Base-by-base conservation (phyloP, 2,113 vertebrate species). In the Notothenia coriiceps region DNA sequence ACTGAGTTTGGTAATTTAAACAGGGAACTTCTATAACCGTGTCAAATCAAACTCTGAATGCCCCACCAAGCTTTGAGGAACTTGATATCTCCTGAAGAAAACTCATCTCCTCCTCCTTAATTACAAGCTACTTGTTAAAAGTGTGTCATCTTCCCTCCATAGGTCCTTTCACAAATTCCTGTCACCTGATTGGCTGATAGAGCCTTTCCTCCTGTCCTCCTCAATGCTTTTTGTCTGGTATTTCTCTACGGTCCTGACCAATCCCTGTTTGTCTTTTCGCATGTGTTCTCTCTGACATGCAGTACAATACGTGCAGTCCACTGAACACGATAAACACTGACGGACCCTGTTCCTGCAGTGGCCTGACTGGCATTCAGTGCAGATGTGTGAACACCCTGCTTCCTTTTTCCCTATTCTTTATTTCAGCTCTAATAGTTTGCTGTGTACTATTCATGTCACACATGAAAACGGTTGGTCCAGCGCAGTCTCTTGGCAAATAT, bases 81-180 rank as follows among this genome's bases (percentile, higher is more conserved):
- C 14, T 25, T 2, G 2, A 25, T 25, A 25, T 25, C 25, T 57
- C 43, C 52, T 17, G 57, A 5, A 7, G 14, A 18, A 55, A 29
- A 61, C 55, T 12, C 25, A 4, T 29, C 56, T 17, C 4, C 14
- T 11, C 5, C 43, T 63, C 10, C 69, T 25, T 25, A 17, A 43
- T 43, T 59, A 44, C 15, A 46, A 66, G 14, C 12, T 40, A 18
- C 54, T 61, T 52, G 57, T 69, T 10, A 43, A 33, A 80, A n/a
- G 7, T 2, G 6, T 72, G 46, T 57, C 44, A 2, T n/a, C 40
- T 55, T 70, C 22, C 25, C 14, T 40, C 8, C 7, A 10, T 6
- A 1, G 64, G 57, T 22, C 20, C 54, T 50, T 20, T 33, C 18
- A 2, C 3, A 8, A 10, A n/a, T 25, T 49, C 57, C 22, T 5